Evolutionary conservation across 2,888 invertebrate genomes (phyloP).

Genomic region (Epicampocera succincta): DNA sequence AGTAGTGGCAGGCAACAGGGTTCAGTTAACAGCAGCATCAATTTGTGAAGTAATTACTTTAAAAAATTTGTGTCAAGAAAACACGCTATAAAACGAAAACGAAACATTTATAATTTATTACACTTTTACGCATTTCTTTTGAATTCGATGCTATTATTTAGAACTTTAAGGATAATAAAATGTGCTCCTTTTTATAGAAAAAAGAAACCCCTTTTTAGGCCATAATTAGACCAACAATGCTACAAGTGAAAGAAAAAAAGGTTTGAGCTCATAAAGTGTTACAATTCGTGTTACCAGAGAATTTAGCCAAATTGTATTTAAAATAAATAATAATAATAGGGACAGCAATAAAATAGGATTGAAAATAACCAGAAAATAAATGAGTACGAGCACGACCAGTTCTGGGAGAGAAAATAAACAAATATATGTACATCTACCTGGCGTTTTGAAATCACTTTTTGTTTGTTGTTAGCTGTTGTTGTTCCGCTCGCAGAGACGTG

Average conservation of each 20-base stretch:
- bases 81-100: background rate
- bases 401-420: no score
- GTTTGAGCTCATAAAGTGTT: slow-evolving; percentile 32
- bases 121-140: slow-evolving; percentile 13
- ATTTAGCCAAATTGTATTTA: background rate
- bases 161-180: background rate
- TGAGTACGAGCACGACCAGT: no score
- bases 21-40: slow-evolving; percentile 21
- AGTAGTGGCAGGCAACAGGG: slow-evolving; percentile 12
- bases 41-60: slow-evolving; percentile 61
- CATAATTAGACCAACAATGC: slow-evolving; percentile 17
- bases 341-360: no score
- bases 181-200: background rate
- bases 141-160: slow-evolving; percentile 36
- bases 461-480: no score
- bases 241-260: background rate
- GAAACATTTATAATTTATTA: slow-evolving; percentile 34
- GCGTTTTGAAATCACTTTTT: no score
- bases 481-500: no score
- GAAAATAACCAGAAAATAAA: no score
- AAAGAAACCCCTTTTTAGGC: slow-evolving; percentile 12
- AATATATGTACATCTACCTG: no score
- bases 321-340: no score
- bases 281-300: slow-evolving; percentile 25
- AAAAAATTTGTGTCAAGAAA: slow-evolving; percentile 9